Evolutionary conservation across 2,113 vertebrate genomes (phyloP), one percentile per base, ranked within the genome.

Genomic region (Amazona vittata): DNA sequence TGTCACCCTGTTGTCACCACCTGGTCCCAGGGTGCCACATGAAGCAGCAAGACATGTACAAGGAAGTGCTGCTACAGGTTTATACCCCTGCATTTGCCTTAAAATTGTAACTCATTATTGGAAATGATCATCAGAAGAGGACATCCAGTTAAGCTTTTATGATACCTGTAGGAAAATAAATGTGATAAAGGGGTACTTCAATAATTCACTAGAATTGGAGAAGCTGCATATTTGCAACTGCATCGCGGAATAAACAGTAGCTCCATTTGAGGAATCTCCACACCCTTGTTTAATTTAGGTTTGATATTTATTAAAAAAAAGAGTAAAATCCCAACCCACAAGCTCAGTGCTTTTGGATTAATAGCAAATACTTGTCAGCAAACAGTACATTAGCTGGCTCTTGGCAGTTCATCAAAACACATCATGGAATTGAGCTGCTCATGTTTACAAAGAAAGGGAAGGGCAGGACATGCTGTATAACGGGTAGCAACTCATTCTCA

Each of bases 361-460:
- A 96, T 96, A 96, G 96, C 96, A 97, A 96, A 97, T 94, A 96
- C 97, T 97, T 98, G 98, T 98, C 98, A 97, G 98, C 98, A 98
- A 98, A 98, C 95, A 98, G 97, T 97, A 96, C 96, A 95, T 97
- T 98, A 98, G 97, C 97, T 98, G 95, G 96, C 92, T 97, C 94
- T 98, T 98, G 98, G 98, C 98, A 85, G 69, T 49, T 77, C 90
- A 95, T 98, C 98, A 98, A 97, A 98, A 97, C 94, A 96, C 97
- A 98, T 97, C 97, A 96, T 64, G 96, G 97, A 96, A 96, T 89
- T 12, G 71, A 92, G 96, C 97, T 98, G 97, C 94, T 97, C 33
- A 0, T 95, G 95, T 98, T 98, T 97, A 97, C 96, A 93, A 13
- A 97, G 96, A 79, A 90, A 95, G 90, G 94, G 96, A 97, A 97